Conservation (phyloP, 2,797 vertebrate genomes). For the Takifugu ocellatus region DNA sequence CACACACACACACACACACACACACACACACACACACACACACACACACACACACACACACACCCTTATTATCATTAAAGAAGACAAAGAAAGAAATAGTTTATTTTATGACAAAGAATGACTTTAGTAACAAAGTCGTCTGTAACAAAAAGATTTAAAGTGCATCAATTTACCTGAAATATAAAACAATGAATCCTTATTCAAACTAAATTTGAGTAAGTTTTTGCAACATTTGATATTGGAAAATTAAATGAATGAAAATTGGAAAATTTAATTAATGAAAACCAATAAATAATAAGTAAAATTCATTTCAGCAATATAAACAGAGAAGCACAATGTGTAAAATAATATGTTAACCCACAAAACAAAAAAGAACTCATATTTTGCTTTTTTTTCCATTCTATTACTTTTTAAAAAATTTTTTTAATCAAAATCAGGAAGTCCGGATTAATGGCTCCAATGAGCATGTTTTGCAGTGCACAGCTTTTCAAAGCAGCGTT, state of each 20-base stretch:
- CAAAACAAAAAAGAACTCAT: not conserved
- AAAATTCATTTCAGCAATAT: not conserved
- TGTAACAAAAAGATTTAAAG: too few species aligned
- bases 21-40: too few species aligned
- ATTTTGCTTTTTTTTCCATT: too few species aligned
- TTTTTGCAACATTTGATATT: too few species aligned
- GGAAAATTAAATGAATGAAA: not conserved
- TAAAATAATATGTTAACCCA: not conserved
- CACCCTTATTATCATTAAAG: not conserved
- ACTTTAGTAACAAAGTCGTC: too few species aligned
- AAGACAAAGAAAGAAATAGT: not conserved
- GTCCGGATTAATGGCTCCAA: conserved; percentile 1
- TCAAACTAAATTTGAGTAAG: too few species aligned
- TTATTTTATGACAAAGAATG: too few species aligned
- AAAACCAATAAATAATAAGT: not conserved
- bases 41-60: too few species aligned
- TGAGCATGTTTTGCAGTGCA: conserved; percentile 1
- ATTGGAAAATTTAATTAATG: not conserved
- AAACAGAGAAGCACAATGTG: not conserved
- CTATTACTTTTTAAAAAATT: too few species aligned
- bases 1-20: too few species aligned
- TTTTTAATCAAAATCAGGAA: too few species aligned
- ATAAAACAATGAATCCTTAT: not conserved
- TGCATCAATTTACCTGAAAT: not conserved
- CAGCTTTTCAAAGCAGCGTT: not conserved